Evolutionary conservation across 1,140 invertebrate genomes (phyloP), one percentile per base, ranked within the genome.

Genomic region (Drosophila azteca): DNA sequence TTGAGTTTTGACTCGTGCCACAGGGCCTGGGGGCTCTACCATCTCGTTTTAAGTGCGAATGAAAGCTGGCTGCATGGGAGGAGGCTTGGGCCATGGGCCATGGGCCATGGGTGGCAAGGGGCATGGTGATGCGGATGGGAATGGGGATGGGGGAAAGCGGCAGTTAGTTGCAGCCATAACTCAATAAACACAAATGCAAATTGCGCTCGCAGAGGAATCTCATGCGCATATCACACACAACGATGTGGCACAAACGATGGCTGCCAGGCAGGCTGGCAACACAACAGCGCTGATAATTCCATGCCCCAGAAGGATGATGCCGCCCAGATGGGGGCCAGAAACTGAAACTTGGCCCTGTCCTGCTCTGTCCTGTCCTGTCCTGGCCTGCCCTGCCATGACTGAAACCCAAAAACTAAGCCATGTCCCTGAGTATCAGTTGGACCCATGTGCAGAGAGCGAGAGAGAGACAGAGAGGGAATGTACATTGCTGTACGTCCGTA

Each of bases 171-270:
- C 77, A 87, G 78, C 68, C 66, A 89, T 88, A 88, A 88, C 83
- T 88, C 83, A 88, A 88, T 88, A 83, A 89, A 72, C 79, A 82
- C 83, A 79, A 87, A 88, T 88, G 79, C 76, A 88, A 88, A 85
- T 87, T 87, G 82, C 49, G 63, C 69, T 59, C 46, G 59, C 67
- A 68, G 65, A 74, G 68, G 71, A 67, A 79, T 85, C 77, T 76
- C 62, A 35, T 58, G 20, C 53, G 35, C 64, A 73, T 65, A 61
- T 76, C 61, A 46, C 64, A 73, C 35, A 53, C 51, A 53, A 35
- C 22, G 35, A 13, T 20, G 17, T 39, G 35, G 35, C 35, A 39
- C 35, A 39, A 39, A 39, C 35, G 35, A 39, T 39, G 35, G 11
- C 35, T 39, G 35, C 11, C 24, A 0, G 4, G 24, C 24, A 26